phyloP scores from a whole-genome alignment of 1,140 invertebrate genomes.

The Wasmannia auropunctata region DNA sequence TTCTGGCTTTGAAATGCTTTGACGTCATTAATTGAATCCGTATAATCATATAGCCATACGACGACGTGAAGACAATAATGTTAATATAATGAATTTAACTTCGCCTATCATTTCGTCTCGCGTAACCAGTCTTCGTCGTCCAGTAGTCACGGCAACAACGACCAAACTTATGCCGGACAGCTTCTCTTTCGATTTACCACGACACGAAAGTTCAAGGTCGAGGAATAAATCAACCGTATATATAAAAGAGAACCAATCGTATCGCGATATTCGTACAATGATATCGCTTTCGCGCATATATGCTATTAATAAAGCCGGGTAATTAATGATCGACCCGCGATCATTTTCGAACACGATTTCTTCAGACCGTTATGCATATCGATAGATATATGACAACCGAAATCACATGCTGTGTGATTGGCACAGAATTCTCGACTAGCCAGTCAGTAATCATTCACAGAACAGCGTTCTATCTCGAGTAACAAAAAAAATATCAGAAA shows the following conservation, averaged over 20 bases:
- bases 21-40: neutral
- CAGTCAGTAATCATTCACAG: neutral
- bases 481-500: neutral
- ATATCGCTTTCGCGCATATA: conserved; percentile 61
- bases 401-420: conserved; percentile 62
- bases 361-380: conserved; percentile 29
- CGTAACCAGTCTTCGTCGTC: conserved; percentile 12
- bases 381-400: conserved; percentile 57
- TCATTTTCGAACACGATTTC: conserved; percentile 55
- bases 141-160: conserved; percentile 83
- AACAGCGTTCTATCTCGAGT: neutral
- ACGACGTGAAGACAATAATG: neutral
- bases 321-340: conserved; percentile 69
- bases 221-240: conserved; percentile 69
- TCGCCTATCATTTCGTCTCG: neutral
- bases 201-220: conserved; percentile 69
- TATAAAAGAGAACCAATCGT: conserved; percentile 55
- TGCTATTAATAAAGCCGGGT: conserved; percentile 66
- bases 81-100: neutral
- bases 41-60: neutral
- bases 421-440: conserved; percentile 56
- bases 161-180: conserved; percentile 76
- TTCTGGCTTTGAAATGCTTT: neutral
- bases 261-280: conserved; percentile 57
- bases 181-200: conserved; percentile 43